Conservation (phyloP, 2,888 invertebrate species). For the Drosophila formosana region DNA sequence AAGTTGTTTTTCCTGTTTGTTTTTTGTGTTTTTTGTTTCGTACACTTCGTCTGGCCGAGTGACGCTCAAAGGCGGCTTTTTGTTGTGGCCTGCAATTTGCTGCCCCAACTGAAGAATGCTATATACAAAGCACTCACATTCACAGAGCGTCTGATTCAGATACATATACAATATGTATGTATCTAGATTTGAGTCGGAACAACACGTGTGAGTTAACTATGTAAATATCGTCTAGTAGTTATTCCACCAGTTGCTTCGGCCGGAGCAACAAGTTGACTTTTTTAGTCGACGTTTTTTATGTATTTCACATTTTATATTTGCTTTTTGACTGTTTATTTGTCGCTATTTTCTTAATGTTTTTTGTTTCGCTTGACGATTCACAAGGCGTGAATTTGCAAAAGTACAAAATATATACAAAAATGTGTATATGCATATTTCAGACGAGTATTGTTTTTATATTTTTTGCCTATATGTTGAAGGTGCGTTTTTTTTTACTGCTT, state of each 20-base stretch:
- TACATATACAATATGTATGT: constrained; percentile 5
- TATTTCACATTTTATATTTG: constrained; percentile 19
- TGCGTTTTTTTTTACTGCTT: constrained; percentile 22
- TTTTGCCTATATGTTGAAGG: constrained; percentile 20
- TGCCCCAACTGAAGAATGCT: constrained; percentile 68
- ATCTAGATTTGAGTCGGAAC: constrained; percentile 8
- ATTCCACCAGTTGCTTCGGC: constrained; percentile 43
- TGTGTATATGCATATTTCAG: constrained; percentile 13
- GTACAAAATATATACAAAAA: constrained; percentile 10
- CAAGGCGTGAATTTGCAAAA: constrained; percentile 18
- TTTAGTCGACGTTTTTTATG: constrained; percentile 15
- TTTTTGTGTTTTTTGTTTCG: constrained; percentile 9
- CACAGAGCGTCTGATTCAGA: constrained; percentile 32
- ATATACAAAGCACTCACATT: constrained; percentile 37
- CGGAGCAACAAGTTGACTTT: constrained; percentile 66
- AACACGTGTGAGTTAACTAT: constrained; percentile 51
- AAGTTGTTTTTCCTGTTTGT: constrained; percentile 20
- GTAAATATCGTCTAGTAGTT: constrained; percentile 38
- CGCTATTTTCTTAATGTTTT: constrained; percentile 35
- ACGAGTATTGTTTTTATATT: neutral
- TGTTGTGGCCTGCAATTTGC: constrained; percentile 67
- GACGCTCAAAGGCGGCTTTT: constrained; percentile 57
- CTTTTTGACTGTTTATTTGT: constrained; percentile 9
- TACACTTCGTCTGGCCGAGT: constrained; percentile 20
- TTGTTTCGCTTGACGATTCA: constrained; percentile 40